These are phyloP conservation scores for Helicoverpa armigera DNA, from an alignment of 1,140 invertebrate genomes.

Conservation along the genomic window DNA sequence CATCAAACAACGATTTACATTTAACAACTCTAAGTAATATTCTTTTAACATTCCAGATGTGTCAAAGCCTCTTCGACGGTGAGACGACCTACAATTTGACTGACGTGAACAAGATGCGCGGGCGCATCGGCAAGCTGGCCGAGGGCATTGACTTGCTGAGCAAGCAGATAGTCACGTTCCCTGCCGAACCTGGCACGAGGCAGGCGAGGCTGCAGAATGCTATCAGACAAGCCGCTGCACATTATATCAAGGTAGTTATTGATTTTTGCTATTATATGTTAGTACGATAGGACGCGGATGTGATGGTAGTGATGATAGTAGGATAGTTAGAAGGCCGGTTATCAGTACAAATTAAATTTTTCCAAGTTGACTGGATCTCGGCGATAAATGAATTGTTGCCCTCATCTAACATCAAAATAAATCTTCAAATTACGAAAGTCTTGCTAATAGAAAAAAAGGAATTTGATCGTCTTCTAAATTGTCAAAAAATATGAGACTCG, in stretches of 20 bases:
- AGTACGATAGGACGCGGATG: too few relatives aligned
- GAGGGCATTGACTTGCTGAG: conserved; percentile 95
- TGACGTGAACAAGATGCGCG: conserved; percentile 93
- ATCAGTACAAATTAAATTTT: too few relatives aligned
- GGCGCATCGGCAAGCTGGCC: conserved; percentile 94
- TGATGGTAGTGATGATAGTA: too few relatives aligned
- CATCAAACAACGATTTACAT: background rate
- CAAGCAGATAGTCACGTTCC: conserved; percentile 92
- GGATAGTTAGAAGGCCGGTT: too few relatives aligned
- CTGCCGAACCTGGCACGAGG: conserved; percentile 88
- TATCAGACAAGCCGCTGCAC: conserved; percentile 88
- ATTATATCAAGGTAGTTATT: conserved; percentile 89
- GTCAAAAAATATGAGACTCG: too few relatives aligned
- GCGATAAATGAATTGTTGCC: too few relatives aligned
- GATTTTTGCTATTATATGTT: too few relatives aligned
- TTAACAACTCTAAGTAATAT: background rate
- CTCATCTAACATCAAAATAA: too few relatives aligned
- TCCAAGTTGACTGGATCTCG: too few relatives aligned
- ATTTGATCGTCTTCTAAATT: too few relatives aligned
- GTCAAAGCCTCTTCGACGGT: conserved; percentile 90
- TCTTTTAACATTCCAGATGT: conserved; percentile 86
- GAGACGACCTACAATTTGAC: conserved; percentile 94
- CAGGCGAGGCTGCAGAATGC: conserved; percentile 88
- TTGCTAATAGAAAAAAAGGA: too few relatives aligned
- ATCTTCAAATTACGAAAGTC: too few relatives aligned